phyloP scores from a whole-genome alignment of 2,797 vertebrate species.

The Acanthurus tractus region DNA sequence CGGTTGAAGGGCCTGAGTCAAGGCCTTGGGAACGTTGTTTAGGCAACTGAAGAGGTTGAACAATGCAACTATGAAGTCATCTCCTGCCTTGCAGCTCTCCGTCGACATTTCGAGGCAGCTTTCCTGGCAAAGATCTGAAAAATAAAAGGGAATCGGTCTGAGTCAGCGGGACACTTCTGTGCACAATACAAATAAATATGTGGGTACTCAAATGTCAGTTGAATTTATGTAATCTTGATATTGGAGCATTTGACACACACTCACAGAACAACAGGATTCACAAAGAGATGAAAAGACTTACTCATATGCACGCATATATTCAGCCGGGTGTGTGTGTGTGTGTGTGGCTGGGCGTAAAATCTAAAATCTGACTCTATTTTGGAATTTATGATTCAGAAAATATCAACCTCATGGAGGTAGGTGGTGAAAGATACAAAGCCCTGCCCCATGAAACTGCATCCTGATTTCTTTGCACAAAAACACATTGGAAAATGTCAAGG shows the following conservation, averaged over 20 bases:
- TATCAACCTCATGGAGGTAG: constrained; percentile 47
- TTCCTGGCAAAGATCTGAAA: constrained; percentile 79
- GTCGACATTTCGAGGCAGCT: constrained; percentile 54
- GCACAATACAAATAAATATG: constrained; percentile 46
- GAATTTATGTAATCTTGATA: constrained; percentile 45
- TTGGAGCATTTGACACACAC: constrained; percentile 31
- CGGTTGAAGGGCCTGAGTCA: constrained; percentile 88
- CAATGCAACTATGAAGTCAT: constrained; percentile 85
- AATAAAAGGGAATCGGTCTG: constrained; percentile 8
- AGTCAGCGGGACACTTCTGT: constrained; percentile 30
- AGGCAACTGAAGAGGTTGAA: constrained; percentile 89
- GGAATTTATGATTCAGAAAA: constrained; percentile 51
- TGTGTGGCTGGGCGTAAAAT: constrained; percentile 32
- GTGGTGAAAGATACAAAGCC: constrained; percentile 50
- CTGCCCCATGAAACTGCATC: constrained; percentile 61
- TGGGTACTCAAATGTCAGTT: constrained; percentile 31
- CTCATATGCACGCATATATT: constrained; percentile 6
- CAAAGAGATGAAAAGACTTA: constrained; percentile 30
- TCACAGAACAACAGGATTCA: constrained; percentile 36
- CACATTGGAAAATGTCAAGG: constrained; percentile 82
- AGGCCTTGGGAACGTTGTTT: constrained; percentile 87
- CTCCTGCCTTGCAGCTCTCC: constrained; percentile 70
- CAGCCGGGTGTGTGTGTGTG: constrained; percentile 16
- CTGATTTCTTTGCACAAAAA: constrained; percentile 70
- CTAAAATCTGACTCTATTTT: constrained; percentile 25